A percentile compares a stretch with the other conserved stretches of the same genome.
Evolutionary conservation across 2,888 invertebrate genomes (phyloP).

Genomic region (Spodoptera exigua): DNA sequence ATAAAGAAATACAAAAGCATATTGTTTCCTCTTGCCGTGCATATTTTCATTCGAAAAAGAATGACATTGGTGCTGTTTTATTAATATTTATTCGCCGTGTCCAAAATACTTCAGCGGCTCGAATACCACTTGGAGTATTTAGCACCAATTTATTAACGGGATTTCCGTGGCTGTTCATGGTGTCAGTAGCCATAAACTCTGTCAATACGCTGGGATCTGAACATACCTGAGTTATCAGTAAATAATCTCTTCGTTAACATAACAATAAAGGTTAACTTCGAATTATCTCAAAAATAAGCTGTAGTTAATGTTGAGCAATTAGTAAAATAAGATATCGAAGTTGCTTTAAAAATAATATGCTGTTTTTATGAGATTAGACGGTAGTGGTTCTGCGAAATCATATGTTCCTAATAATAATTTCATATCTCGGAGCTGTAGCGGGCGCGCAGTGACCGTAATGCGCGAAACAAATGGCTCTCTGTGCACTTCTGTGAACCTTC

Average conservation of each 20-base stretch:
- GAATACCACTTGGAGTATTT: conserved; percentile 68
- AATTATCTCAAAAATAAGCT: conserved; percentile 9
- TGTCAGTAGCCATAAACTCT: conserved; percentile 56
- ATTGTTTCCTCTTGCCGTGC: conserved; percentile 80
- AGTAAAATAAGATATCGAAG: conserved; percentile 4
- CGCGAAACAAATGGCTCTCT: conserved; percentile 79
- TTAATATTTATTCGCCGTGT: conserved; percentile 84
- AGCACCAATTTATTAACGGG: conserved; percentile 74
- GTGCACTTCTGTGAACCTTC: conserved; percentile 83
- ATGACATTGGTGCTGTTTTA: conserved; percentile 81
- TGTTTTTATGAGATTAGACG: conserved; percentile 39
- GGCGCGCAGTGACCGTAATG: conserved; percentile 75
- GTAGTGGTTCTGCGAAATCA: conserved; percentile 64
- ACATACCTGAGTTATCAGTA: conserved; percentile 24
- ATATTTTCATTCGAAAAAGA: conserved; percentile 83
- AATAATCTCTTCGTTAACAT: conserved; percentile 23
- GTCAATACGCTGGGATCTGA: conserved; percentile 46
- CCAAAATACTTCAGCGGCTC: conserved; percentile 79
- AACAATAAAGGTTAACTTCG: conserved; percentile 1
- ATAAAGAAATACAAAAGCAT: conserved; percentile 88
- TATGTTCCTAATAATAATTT: conserved; percentile 86
- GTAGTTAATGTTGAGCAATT: conserved; percentile 1
- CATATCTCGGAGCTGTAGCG: conserved; percentile 71
- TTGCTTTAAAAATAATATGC: conserved; percentile 24
- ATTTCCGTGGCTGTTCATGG: conserved; percentile 60